Evolutionary conservation across 1,140 invertebrate species (phyloP).

Genomic region (Platyura marginata): DNA sequence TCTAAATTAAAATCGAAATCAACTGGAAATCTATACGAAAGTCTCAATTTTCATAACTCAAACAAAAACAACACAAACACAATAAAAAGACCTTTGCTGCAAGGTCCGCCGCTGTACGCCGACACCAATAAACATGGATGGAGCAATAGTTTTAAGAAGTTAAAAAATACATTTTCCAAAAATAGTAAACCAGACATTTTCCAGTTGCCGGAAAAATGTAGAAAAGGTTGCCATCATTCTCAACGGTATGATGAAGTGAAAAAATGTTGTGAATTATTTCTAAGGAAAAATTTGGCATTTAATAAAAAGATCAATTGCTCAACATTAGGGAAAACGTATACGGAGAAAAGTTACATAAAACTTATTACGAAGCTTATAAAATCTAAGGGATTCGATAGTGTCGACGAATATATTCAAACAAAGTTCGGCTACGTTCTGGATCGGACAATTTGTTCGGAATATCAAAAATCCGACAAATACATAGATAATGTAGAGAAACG

Average conservation of each 20-base stretch:
- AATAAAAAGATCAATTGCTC: not conserved
- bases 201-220: not conserved
- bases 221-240: not conserved
- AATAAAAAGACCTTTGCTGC: too few relatives aligned
- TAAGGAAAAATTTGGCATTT: not conserved
- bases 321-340: not conserved
- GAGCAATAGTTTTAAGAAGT: not conserved
- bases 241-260: not conserved
- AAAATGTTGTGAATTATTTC: not conserved
- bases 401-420: slow-evolving; percentile 12
- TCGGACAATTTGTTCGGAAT: not conserved
- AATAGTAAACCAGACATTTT: not conserved
- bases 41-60: not conserved
- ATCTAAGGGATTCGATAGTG: slow-evolving; percentile 9
- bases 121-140: not conserved
- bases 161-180: not conserved
- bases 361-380: slow-evolving; percentile 12
- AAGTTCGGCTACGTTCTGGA: slow-evolving; percentile 10
- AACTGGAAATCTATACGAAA: not conserved
- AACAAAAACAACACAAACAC: not conserved
- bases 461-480: not conserved
- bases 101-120: too few relatives aligned
- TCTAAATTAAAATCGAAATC: not conserved
- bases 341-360: slow-evolving; percentile 11
- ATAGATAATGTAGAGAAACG: not conserved